Conservation (phyloP, 2,888 invertebrate genomes). For the Bimastos eiseni region DNA sequence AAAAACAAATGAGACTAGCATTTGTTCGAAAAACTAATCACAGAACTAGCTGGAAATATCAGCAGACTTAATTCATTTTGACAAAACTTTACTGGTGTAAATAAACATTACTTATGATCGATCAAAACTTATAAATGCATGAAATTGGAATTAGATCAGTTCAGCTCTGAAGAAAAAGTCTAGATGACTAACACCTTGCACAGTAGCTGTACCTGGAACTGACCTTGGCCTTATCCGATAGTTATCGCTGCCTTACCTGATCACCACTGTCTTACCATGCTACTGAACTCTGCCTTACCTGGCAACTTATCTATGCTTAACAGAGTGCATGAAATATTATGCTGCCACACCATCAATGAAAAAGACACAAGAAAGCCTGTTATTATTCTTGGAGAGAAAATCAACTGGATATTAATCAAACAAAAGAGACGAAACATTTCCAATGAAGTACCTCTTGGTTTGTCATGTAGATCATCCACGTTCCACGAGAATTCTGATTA, state of each 20-base stretch:
- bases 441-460: slow-evolving; percentile 48
- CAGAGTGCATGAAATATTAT: background rate
- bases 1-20: background rate
- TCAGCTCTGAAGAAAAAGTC: background rate
- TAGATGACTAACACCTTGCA: background rate
- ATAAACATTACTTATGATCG: background rate
- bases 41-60: background rate
- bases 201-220: too few relatives aligned
- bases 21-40: background rate
- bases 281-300: too few relatives aligned
- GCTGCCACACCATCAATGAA: background rate
- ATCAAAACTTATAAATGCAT: background rate
- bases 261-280: too few relatives aligned
- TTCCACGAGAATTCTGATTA: slow-evolving; percentile 85
- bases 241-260: too few relatives aligned
- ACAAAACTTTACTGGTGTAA: background rate
- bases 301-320: background rate
- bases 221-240: too few relatives aligned
- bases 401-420: background rate
- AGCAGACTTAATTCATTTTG: background rate
- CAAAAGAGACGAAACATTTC: background rate
- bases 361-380: background rate
- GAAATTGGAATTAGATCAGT: background rate
- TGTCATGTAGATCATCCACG: slow-evolving; percentile 92
- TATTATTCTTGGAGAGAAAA: background rate